Evolutionary conservation across 2,113 vertebrate species (phyloP), one percentile per base, ranked within the genome.

Genomic region (Nerophis ophidion): DNA sequence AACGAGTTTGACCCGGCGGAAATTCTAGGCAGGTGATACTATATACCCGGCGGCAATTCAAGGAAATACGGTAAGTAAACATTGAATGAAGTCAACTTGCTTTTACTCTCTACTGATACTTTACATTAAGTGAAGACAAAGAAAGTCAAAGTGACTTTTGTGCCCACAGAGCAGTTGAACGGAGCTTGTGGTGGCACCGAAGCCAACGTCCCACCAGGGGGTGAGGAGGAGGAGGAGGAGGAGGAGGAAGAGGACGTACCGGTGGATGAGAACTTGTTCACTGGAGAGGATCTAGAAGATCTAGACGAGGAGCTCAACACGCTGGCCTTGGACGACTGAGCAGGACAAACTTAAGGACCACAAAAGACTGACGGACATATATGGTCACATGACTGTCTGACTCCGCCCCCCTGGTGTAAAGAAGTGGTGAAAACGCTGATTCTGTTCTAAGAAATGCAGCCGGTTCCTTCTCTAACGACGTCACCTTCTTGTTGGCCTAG

Each of bases 201-300:
- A 38, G 90, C 90, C 78, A 97, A 92, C 67, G 91, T 92, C 2
- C 70, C 71, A 5, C 66, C 78, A 2, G 86, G 72, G 2, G 76
- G 62, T 5, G 80, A 80, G 13, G 86, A 19, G 87, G 66, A 47
- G 77, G 84, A 36, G 66, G 89, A 87, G 82, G 89, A 90, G 88
- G 54, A 26, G 5, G 75, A 66, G 0, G 86, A 88, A 19, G 87
- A 92, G 77, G 93, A 90, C 1, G 93, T 99, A 70, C 97, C 96
- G 5, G 96, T 99, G 61, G 97, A 99, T 54, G 97, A 99, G 87
- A 99, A 99, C 77, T 92, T 99, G 58, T 99, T 99, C 72, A 99
- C 94, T 11, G 95, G 96, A 17, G 97, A 99, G 87, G 97, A 99
- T 81, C 87, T 99, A 81, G 97, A 98, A 63, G 96, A 98, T 79